Base-by-base conservation (phyloP, 2,888 invertebrate genomes). In the Polydrusus tereticollis region DNA sequence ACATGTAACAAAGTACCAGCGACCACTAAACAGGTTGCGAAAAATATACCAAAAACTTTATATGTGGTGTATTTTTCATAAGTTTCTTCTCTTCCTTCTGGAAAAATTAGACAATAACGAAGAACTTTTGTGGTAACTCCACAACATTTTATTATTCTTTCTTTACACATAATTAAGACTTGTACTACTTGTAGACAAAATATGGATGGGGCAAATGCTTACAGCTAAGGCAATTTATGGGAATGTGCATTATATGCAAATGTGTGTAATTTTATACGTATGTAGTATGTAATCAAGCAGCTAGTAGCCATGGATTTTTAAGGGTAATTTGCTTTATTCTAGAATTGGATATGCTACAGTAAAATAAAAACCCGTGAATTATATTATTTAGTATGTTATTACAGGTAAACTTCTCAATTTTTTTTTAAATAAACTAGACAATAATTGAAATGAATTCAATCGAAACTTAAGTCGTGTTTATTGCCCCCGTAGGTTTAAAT, bases 131-230 rank as follows among this genome's bases (percentile, higher is more conserved):
- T 8, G 5, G 62, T 45, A 18, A 62, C 33, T 6, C 33, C 10
- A 10, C 47, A 62, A 47, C 62, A 62, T 6, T 12, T 20, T 12
- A 47, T 52, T 16, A 29, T 52, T 29, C 52, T 29, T 52, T 52
- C 52, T 16, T 29, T 7, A 16, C 29, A 7, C 52, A 52, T 52
- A 14, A n/a, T 52, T 52, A 1, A 52, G 2, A 14, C 50, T 8
- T 21, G 16, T 52, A 14, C 7, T 14, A 23, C 21, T 21, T 21
- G 1, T n/a, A 29, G 52, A 14, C 7, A 29, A 14, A 23, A 7
- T 23, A 47, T 23, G 16, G 12, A 47, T 10, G 21, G 47, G 7
- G n/a, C 2, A 21, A 47, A 47, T 21, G 47, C 2, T 23, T 47
- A 5, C n/a, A 47, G n/a, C 1, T 4, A 23, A 47, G n/a, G 45